Evolutionary conservation across 2,113 vertebrate species (phyloP), one percentile per base, ranked within the genome.

Genomic region (Nycticorax nycticorax): DNA sequence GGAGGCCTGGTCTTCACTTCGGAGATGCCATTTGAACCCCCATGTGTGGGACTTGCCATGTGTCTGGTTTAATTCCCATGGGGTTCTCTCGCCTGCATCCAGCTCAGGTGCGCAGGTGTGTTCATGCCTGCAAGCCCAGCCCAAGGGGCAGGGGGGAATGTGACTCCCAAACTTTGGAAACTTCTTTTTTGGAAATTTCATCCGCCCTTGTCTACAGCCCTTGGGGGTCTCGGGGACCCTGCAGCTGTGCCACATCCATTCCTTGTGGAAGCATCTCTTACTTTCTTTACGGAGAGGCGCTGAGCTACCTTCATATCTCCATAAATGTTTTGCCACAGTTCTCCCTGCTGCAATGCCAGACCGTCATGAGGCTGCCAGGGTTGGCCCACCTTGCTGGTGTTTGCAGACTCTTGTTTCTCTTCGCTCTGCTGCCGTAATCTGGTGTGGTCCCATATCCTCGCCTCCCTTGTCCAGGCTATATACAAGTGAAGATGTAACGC

Each of bases 211-310:
- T 57, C 82, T 71, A 8, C 56, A 60, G 57, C 59, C 23, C 56
- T 6, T 11, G 69, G 22, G 66, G 66, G 24, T 52, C 52, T 63
- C 0, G 0, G 52, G 56, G 69, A 32, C 52, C 32, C 89, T 76
- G 73, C 62, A 87, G 77, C 80, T 81, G 76, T 90, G 90, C 90
- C 90, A 88, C 68, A 78, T 4, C 83, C 30, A 18, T 81, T 86
- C 56, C 81, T 84, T 56, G 17, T 52, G 79, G 60, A 43, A 88
- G 14, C 86, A 71, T 41, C 82, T 80, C 86, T 75, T 47, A 8
- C 55, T 78, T 37, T 90, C 37, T 67, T 30, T 12, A 14, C 0
- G 0, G 80, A 50, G 52, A 66, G 64, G 66, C 9, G 2, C 69
- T 62, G 66, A 89, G 52, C 33, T 75, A 26, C 50, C 12, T 95